phyloP scores from a whole-genome alignment of 2,888 invertebrate genomes.

The Aplocera efformata region DNA sequence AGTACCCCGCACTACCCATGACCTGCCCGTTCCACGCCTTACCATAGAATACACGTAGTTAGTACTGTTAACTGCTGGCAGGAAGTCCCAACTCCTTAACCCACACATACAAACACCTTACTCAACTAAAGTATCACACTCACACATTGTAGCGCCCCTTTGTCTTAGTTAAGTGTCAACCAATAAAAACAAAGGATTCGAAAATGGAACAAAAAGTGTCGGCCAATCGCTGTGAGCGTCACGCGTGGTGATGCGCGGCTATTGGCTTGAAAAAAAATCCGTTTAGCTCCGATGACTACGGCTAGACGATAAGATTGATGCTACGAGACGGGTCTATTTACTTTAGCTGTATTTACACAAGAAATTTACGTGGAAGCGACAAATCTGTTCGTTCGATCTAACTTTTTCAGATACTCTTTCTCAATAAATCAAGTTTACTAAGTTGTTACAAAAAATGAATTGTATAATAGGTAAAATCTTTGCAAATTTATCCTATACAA shows the following conservation, averaged over 20 bases:
- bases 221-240: conserved; percentile 74
- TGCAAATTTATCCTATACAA: too few relatives aligned
- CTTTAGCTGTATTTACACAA: conserved; percentile 46
- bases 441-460: too few relatives aligned
- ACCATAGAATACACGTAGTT: conserved; percentile 22
- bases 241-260: conserved; percentile 77
- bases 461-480: too few relatives aligned
- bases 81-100: conserved; percentile 72
- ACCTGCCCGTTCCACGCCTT: conserved; percentile 51
- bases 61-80: conserved; percentile 43
- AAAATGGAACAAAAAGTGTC: conserved; percentile 78
- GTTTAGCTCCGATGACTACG: conserved; percentile 75
- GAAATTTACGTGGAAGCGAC: conserved; percentile 27
- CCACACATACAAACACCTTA: conserved; percentile 51
- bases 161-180: conserved; percentile 81
- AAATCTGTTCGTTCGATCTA: neutral
- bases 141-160: conserved; percentile 73
- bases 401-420: conserved; percentile 3
- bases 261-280: conserved; percentile 77
- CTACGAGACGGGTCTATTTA: conserved; percentile 54
- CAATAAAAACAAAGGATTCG: conserved; percentile 81
- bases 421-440: too few relatives aligned
- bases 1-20: conserved; percentile 56
- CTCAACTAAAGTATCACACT: conserved; percentile 57
- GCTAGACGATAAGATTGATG: conserved; percentile 76